These are phyloP conservation scores for Pseudopleuronectes americanus DNA, from an alignment of 2,797 vertebrate species.

Conservation along the genomic window DNA sequence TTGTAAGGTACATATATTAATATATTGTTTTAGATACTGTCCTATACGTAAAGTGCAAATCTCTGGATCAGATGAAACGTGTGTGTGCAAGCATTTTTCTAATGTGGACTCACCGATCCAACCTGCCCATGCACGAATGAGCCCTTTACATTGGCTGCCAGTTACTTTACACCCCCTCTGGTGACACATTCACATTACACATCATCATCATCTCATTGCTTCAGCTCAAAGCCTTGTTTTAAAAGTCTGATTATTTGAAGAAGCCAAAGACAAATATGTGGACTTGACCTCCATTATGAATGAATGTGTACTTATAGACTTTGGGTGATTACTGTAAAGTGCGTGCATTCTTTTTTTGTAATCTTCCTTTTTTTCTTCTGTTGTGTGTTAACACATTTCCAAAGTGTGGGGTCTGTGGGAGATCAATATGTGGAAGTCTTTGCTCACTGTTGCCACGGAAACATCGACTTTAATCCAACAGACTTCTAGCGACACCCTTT, in stretches of 20 bases:
- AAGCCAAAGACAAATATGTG: conserved; percentile 21
- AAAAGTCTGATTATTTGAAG: conserved; percentile 16
- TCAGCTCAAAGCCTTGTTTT: conserved; percentile 32
- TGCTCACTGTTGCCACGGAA: conserved; percentile 29
- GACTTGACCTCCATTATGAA: conserved; percentile 29
- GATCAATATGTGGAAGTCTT: conserved; percentile 29
- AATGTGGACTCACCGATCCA: conserved; percentile 67
- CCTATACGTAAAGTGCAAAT: conserved; percentile 86
- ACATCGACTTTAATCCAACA: conserved; percentile 14
- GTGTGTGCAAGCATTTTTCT: conserved; percentile 77
- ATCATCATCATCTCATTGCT: conserved; percentile 19
- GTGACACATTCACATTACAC: conserved; percentile 50
- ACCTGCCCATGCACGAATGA: conserved; percentile 75
- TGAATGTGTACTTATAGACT: conserved; percentile 26
- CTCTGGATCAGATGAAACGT: conserved; percentile 79
- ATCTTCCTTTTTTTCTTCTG: conserved; percentile 19
- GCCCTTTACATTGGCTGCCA: conserved; percentile 75
- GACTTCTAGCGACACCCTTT: conserved; percentile 20
- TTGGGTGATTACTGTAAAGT: conserved; percentile 40
- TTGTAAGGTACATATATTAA: conserved; percentile 84
- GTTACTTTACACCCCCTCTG: conserved; percentile 48
- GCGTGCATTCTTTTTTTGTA: conserved; percentile 24
- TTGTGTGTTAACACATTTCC: conserved; percentile 13
- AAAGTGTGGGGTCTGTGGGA: conserved; percentile 29
- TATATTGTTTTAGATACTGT: conserved; percentile 81